Evolutionary conservation across 2,797 vertebrate genomes (phyloP).

Genomic region (Ptychobarbus kaznakovi): DNA sequence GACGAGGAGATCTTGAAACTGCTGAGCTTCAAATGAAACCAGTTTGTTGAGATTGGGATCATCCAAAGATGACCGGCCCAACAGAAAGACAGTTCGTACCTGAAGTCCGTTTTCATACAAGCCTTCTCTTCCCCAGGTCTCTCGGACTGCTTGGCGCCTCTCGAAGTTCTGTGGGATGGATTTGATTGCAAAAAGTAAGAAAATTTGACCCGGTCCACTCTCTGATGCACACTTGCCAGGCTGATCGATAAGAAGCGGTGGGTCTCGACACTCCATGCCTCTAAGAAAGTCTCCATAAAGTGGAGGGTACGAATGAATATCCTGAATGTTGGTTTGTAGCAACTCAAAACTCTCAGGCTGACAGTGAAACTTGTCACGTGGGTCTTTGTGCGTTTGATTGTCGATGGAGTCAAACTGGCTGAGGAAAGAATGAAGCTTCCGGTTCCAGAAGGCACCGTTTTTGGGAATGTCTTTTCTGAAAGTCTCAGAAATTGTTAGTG

Average conservation of each 20-base stretch:
- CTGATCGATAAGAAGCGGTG: conserved; percentile 74
- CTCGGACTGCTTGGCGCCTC: conserved; percentile 81
- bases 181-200: conserved; percentile 87
- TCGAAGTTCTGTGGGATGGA: conserved; percentile 79
- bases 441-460: conserved; percentile 83
- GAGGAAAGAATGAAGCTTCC: conserved; percentile 71
- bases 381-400: neutral
- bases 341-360: conserved; percentile 58
- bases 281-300: conserved; percentile 77
- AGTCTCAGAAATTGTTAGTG: conserved; percentile 57
- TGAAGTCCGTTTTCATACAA: conserved; percentile 39
- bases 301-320: conserved; percentile 74
- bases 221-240: conserved; percentile 71
- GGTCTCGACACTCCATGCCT: conserved; percentile 77
- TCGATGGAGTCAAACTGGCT: conserved; percentile 52
- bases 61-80: conserved; percentile 69
- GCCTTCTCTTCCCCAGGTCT: conserved; percentile 82
- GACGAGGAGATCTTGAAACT: conserved; percentile 81
- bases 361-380: conserved; percentile 55
- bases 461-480: conserved; percentile 67
- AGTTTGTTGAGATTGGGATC: conserved; percentile 75
- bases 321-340: conserved; percentile 72
- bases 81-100: conserved; percentile 79
- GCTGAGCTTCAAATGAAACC: conserved; percentile 76
- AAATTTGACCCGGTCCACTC: conserved; percentile 49